Evolutionary conservation across 2,888 invertebrate genomes (phyloP), one percentile per base, ranked within the genome.

Genomic region (Argyra leucocephala): DNA sequence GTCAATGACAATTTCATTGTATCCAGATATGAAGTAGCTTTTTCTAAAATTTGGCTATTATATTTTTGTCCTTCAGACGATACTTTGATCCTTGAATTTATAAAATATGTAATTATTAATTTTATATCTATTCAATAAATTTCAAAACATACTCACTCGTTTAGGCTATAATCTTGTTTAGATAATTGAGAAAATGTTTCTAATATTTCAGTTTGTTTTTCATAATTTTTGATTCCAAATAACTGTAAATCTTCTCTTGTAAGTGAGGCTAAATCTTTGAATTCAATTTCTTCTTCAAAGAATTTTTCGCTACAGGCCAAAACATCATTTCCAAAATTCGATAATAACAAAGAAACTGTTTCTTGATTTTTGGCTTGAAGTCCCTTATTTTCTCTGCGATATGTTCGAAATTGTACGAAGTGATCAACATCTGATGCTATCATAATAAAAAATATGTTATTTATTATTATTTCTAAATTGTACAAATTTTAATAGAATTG

Each of bases 1-100:
- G 75, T 71, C 36, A 79, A 37, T 1, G 78, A 74, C 3, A 76
- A 74, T 18, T 74, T 73, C 72, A 79, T 70, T 10, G 72, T 71
- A 59, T 73, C 72, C 7, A 78, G 68, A 63, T 79, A 79, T 6
- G 68, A 68, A 3, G 71, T 68, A 0, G 76, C 73, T 58, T 72
- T 74, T 15, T 69, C 69, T 10, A 78, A 22, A 10, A 79, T 78
- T 36, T 73, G 68, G 31, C 73, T 69, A 67, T 78, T 79, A 24
- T 72, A 76, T 3, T 26, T 26, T 3, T 69, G 65, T 0, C 77
- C 75, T 12, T 72, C 73, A 0, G 22, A 18, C 6, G 58, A 58
- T 65, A 58, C 23, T 59, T 60, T n/a, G 61, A 31, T n/a, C 31
- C 22, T n/a, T 7, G 4, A 31, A 57, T 18, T 18, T 31, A 26